Evolutionary conservation across 2,113 vertebrate species (phyloP).

Genomic region (Sylvietta virens): DNA sequence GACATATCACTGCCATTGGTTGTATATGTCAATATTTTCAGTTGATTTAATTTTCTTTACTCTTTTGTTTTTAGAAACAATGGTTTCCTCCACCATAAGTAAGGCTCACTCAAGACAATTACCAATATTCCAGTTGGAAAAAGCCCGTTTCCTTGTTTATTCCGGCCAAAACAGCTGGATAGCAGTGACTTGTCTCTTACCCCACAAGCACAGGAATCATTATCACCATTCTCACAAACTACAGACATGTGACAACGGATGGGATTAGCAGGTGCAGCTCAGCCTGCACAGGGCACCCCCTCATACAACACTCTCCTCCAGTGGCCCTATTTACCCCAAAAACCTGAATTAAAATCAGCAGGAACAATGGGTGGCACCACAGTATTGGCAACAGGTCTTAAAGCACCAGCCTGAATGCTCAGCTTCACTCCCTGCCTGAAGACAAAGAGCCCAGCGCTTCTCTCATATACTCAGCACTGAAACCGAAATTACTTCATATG

Average conservation of each 20-base stretch:
- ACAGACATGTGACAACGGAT: neutral
- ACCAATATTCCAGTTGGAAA: neutral
- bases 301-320: neutral
- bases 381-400: neutral
- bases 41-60: neutral
- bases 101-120: neutral
- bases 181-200: neutral
- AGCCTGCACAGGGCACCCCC: neutral
- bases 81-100: neutral
- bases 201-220: neutral
- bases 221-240: neutral
- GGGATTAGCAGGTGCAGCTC: neutral
- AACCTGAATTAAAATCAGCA: neutral
- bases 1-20: rapidly evolving
- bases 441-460: neutral
- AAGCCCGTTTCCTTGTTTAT: neutral
- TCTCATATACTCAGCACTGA: neutral
- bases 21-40: neutral
- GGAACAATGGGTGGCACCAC: neutral
- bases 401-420: neutral
- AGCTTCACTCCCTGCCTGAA: neutral
- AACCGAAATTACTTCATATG: neutral
- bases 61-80: neutral
- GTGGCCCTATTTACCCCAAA: neutral
- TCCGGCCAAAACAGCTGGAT: neutral